Evolutionary conservation across 2,113 vertebrate species (phyloP).

Genomic region (Onychostoma macrolepis): DNA sequence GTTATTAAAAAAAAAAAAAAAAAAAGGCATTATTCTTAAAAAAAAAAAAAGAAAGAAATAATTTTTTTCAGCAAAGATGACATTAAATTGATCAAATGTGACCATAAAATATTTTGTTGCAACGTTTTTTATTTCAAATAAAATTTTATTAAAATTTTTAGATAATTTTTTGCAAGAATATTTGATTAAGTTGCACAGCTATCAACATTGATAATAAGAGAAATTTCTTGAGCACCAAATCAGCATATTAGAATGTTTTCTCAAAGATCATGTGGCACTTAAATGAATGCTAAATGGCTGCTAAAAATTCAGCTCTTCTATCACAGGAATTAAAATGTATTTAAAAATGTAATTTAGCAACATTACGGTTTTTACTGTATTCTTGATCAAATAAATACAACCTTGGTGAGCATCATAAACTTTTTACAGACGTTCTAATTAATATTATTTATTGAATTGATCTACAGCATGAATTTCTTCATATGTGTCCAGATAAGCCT

Average conservation of each 20-base stretch:
- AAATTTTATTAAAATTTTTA: too few species aligned
- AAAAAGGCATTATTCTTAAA: too few species aligned
- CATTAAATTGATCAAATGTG: neutral
- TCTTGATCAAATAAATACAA: neutral
- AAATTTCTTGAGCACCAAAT: neutral
- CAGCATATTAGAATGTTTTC: neutral
- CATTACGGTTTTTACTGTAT: neutral
- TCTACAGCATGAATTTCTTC: neutral
- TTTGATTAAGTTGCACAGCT: neutral
- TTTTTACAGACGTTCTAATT: too few species aligned
- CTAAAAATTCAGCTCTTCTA: neutral
- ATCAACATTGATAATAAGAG: neutral
- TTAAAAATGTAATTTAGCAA: neutral
- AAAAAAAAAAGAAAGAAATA: too few species aligned
- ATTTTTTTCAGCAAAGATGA: too few species aligned
- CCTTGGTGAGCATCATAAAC: too few species aligned
- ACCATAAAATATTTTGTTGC: neutral
- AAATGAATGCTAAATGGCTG: neutral
- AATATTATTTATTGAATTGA: neutral
- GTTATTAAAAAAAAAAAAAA: neutral
- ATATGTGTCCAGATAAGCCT: slow-evolving; percentile 67
- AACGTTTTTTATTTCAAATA: too few species aligned
- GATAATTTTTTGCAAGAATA: too few species aligned
- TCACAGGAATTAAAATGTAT: too few species aligned
- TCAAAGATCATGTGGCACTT: neutral